Conservation (phyloP, 2,797 vertebrate species). For the Rhynchonycteris naso region DNA sequence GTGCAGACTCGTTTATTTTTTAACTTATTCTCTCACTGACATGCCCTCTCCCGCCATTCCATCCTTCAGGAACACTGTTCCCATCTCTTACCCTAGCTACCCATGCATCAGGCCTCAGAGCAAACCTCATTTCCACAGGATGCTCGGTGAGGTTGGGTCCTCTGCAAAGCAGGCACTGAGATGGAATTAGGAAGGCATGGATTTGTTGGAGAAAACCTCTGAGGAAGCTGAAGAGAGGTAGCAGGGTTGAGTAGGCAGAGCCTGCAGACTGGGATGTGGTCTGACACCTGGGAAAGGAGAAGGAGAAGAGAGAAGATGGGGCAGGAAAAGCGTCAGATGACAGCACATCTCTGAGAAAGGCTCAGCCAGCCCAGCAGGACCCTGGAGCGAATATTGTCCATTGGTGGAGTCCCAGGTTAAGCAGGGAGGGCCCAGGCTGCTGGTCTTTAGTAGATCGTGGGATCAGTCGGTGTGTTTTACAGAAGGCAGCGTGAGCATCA, state of each 20-base stretch:
- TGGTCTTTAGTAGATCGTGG: not conserved
- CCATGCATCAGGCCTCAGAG: not conserved
- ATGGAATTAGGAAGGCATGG: accelerated
- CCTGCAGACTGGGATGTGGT: not conserved
- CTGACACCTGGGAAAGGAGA: not conserved
- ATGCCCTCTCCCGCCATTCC: accelerated
- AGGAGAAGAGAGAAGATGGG: too few species aligned
- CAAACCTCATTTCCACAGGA: not conserved
- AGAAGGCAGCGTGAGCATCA: not conserved
- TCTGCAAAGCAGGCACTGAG: not conserved
- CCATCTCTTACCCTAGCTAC: not conserved
- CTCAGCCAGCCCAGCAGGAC: not conserved
- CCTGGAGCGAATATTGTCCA: not conserved
- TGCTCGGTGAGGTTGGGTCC: accelerated
- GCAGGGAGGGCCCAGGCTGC: not conserved
- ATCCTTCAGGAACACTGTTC: not conserved
- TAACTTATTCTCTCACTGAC: not conserved
- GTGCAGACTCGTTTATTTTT: not conserved
- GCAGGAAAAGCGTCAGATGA: not conserved
- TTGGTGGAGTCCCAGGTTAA: not conserved
- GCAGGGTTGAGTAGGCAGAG: not conserved
- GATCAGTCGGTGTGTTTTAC: not conserved
- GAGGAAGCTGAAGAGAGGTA: not conserved
- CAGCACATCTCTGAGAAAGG: not conserved
- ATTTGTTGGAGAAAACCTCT: not conserved